Conservation (phyloP, 1,140 invertebrate genomes). For the Diuraphis noxia region DNA sequence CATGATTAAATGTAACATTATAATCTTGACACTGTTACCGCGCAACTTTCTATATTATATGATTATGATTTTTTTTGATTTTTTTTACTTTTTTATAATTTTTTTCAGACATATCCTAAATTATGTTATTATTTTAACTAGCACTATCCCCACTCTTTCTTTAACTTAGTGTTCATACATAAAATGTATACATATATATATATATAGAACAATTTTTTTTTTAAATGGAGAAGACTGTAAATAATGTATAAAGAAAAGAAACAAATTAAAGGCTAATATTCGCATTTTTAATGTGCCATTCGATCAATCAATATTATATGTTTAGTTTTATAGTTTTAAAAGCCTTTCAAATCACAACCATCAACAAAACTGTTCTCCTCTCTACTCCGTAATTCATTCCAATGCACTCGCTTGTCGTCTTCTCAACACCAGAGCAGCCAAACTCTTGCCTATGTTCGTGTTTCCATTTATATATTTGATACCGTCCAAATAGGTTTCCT, state of each 20-base stretch:
- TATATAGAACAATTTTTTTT: background rate
- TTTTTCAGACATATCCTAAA: conserved; percentile 12
- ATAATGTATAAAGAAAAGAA: conserved; percentile 46
- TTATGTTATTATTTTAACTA: conserved; percentile 9
- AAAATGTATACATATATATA: conserved; percentile 16
- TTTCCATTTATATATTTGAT: conserved; percentile 51
- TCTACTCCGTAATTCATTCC: background rate
- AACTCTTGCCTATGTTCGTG: conserved; percentile 22
- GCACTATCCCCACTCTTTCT: conserved; percentile 29
- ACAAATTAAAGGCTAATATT: conserved; percentile 33
- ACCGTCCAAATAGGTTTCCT: conserved; percentile 53
- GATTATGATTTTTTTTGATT: conserved; percentile 17
- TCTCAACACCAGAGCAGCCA: background rate
- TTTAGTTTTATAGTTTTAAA: conserved; percentile 10
- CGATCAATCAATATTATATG: conserved; percentile 34
- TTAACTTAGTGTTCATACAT: conserved; percentile 27
- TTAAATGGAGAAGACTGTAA: conserved; percentile 46
- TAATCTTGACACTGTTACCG: conserved; percentile 1
- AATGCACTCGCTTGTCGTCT: conserved; percentile 32
- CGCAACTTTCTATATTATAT: background rate
- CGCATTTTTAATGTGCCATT: conserved; percentile 51
- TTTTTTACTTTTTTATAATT: conserved; percentile 9
- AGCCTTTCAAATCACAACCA: background rate
- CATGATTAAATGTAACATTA: background rate
- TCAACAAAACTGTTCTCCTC: background rate